phyloP scores from a whole-genome alignment of 2,888 invertebrate genomes.

The Lissonota sp. region DNA sequence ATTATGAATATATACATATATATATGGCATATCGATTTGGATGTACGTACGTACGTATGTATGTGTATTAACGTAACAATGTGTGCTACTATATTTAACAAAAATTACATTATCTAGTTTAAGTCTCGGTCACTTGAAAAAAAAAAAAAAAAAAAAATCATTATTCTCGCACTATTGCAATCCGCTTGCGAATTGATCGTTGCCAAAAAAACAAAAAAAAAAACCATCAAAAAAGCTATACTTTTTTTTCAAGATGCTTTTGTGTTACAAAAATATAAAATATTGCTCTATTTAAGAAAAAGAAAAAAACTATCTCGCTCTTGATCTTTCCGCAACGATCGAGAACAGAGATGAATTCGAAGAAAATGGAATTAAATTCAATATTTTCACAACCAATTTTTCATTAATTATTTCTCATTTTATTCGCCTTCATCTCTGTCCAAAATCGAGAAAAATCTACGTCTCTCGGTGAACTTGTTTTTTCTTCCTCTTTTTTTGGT shows the following conservation, averaged over 20 bases:
- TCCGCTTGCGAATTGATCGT: conserved; percentile 40
- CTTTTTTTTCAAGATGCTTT: conserved; percentile 12
- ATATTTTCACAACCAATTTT: background rate
- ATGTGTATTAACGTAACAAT: conserved; percentile 72
- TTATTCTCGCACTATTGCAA: conserved; percentile 59
- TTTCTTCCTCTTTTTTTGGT: too few relatives aligned
- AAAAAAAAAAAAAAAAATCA: conserved; percentile 42
- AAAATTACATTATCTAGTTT: conserved; percentile 58
- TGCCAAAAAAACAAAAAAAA: conserved; percentile 4
- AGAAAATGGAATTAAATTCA: background rate
- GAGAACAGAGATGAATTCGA: conserved; percentile 35
- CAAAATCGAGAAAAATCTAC: background rate
- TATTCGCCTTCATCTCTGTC: background rate
- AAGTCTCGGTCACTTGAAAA: conserved; percentile 51
- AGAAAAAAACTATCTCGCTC: background rate
- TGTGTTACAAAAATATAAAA: background rate
- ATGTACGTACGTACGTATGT: conserved; percentile 69
- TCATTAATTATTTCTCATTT: background rate
- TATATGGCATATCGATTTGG: conserved; percentile 62
- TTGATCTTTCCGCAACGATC: conserved; percentile 9
- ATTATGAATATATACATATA: conserved; percentile 25
- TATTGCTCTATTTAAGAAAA: conserved; percentile 4
- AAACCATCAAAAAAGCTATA: background rate
- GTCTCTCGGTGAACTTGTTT: too few relatives aligned
- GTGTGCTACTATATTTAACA: conserved; percentile 64